phyloP scores from a whole-genome alignment of 2,888 invertebrate genomes.

The Drosophila mimica region DNA sequence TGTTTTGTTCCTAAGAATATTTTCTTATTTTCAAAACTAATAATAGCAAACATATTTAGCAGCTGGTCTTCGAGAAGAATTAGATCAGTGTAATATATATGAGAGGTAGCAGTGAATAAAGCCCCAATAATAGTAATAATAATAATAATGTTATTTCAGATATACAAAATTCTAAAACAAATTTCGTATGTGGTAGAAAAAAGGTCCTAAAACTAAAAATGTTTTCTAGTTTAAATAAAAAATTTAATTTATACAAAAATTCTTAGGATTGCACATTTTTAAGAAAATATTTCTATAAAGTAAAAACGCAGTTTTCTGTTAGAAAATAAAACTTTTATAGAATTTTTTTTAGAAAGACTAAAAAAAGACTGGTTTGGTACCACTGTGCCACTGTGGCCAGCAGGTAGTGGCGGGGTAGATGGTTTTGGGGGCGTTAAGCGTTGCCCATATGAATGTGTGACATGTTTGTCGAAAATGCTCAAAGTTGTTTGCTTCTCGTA shows the following conservation, averaged over 20 bases:
- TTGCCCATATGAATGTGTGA: conserved; percentile 75
- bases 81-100: not conserved
- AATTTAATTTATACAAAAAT: not conserved
- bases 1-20: not conserved
- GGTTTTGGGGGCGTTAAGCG: conserved; percentile 41
- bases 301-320: not conserved
- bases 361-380: no score
- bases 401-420: conserved; percentile 21
- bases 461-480: conserved; percentile 81
- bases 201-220: not conserved
- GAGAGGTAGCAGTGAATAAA: no score
- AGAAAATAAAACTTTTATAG: not conserved
- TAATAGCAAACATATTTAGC: not conserved
- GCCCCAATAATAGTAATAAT: not conserved
- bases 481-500: conserved; percentile 66
- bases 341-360: not conserved
- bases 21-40: not conserved
- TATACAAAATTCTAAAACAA: not conserved
- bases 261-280: not conserved
- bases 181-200: not conserved
- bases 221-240: not conserved
- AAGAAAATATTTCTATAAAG: not conserved
- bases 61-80: rapidly evolving
- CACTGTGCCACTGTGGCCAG: conserved; percentile 48
- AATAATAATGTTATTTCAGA: not conserved